Evolutionary conservation across 2,888 invertebrate genomes (phyloP).

Genomic region (Strigamia crassipes): DNA sequence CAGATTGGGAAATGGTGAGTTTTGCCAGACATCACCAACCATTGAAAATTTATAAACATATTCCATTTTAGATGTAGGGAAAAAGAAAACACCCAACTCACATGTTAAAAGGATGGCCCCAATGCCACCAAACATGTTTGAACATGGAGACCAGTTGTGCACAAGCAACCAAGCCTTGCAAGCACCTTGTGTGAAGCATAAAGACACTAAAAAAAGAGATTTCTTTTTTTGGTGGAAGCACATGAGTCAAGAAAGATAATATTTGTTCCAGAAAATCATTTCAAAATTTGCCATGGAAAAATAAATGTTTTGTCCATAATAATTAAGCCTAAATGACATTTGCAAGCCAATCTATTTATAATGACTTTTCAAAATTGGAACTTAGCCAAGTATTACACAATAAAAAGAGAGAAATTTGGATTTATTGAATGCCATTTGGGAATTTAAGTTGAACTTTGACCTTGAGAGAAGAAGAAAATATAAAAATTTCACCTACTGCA

Average conservation of each 20-base stretch:
- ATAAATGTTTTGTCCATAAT: too few relatives aligned
- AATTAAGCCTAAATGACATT: too few relatives aligned
- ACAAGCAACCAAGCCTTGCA: background rate
- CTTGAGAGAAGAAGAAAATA: too few relatives aligned
- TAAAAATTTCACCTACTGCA: too few relatives aligned
- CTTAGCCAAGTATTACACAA: too few relatives aligned
- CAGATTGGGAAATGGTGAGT: slow-evolving; percentile 1
- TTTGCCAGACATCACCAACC: background rate
- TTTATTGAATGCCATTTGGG: too few relatives aligned
- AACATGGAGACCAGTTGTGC: background rate
- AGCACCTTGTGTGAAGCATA: background rate
- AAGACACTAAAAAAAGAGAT: background rate
- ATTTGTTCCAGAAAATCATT: background rate
- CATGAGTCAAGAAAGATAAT: slow-evolving; percentile 7
- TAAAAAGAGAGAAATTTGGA: too few relatives aligned
- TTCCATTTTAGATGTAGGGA: background rate
- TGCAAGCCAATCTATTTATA: too few relatives aligned
- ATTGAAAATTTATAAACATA: background rate
- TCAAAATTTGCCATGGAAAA: background rate
- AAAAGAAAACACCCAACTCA: background rate
- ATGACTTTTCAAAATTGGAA: too few relatives aligned
- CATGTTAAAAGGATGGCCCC: background rate
- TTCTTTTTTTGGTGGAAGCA: slow-evolving; percentile 11
- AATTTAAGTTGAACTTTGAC: too few relatives aligned
- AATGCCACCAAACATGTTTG: background rate